phyloP scores from a whole-genome alignment of 1,140 invertebrate species.

The Trichonephila clavipes region DNA sequence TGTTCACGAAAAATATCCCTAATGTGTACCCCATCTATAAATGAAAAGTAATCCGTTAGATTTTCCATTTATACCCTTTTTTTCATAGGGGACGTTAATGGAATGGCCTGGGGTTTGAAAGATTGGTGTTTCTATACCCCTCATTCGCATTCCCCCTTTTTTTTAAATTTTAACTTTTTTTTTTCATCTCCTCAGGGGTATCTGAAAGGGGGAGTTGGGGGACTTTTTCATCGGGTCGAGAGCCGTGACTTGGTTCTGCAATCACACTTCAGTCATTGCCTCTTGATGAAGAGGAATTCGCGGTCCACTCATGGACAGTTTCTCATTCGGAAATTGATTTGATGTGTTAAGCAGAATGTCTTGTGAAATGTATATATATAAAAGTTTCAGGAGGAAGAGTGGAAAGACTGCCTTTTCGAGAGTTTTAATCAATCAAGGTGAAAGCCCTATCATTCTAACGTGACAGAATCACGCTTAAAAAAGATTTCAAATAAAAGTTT shows the following conservation, averaged over 20 bases:
- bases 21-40: too few relatives aligned
- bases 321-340: conserved; percentile 17
- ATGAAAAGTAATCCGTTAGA: not conserved
- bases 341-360: not conserved
- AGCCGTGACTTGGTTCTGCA: not conserved
- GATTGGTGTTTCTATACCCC: not conserved
- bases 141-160: not conserved
- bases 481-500: too few relatives aligned
- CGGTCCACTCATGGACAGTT: conserved; percentile 10
- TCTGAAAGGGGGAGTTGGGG: not conserved
- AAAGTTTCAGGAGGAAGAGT: too few relatives aligned
- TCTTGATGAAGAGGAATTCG: not conserved
- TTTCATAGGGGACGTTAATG: not conserved
- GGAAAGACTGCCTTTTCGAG: too few relatives aligned
- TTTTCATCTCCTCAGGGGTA: not conserved
- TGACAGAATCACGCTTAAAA: too few relatives aligned
- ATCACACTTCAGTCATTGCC: not conserved
- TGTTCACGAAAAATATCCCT: too few relatives aligned
- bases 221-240: not conserved
- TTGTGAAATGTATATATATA: not conserved
- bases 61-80: not conserved
- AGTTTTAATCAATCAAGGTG: too few relatives aligned
- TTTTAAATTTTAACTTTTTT: not conserved
- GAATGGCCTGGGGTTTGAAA: not conserved
- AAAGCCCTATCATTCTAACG: too few relatives aligned